phyloP scores from a whole-genome alignment of 2,113 vertebrate genomes.

The Ellobius talpinus region DNA sequence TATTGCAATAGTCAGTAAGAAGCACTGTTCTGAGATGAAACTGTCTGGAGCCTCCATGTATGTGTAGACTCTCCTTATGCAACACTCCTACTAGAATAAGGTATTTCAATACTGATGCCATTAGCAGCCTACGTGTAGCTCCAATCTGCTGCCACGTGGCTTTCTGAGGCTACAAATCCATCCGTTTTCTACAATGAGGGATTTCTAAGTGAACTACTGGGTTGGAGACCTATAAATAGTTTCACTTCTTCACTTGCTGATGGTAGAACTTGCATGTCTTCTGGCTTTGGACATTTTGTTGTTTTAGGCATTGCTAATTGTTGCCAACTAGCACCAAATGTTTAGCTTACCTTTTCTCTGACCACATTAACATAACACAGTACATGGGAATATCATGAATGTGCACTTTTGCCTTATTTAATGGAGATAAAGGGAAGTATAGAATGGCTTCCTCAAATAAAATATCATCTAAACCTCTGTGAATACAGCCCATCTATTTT shows the following conservation, averaged over 20 bases:
- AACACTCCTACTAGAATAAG: fast-evolving
- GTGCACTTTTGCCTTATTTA: background rate
- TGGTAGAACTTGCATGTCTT: background rate
- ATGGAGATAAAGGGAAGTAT: background rate
- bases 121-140: fast-evolving
- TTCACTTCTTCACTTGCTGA: conserved; percentile 14
- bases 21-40: background rate
- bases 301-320: conserved; percentile 16
- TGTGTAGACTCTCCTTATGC: background rate
- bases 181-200: background rate
- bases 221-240: background rate
- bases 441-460: background rate
- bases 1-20: background rate
- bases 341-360: background rate
- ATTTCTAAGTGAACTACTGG: background rate
- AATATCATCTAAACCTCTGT: background rate
- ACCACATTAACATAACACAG: background rate
- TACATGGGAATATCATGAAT: background rate
- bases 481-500: background rate
- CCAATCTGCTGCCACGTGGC: background rate
- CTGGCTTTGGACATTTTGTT: conserved; percentile 12
- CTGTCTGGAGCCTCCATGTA: fast-evolving
- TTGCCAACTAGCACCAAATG: background rate
- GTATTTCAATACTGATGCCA: background rate
- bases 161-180: background rate